A percentile compares a stretch with the other conserved stretches of the same genome.
Evolutionary conservation across 2,113 vertebrate species (phyloP).

Genomic region (Ictalurus punctatus): DNA sequence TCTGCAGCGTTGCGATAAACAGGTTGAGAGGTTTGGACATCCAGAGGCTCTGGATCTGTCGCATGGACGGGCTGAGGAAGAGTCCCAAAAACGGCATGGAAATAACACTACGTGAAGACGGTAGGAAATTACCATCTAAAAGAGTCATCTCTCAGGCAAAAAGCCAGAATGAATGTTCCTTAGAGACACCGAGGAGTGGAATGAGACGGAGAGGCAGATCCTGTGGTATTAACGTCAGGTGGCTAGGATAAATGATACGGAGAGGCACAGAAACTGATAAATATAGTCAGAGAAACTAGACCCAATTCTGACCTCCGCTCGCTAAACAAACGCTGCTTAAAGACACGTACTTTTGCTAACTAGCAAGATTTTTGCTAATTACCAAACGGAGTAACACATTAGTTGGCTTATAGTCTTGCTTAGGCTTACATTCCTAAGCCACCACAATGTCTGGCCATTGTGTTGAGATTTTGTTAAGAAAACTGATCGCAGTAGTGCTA

Average conservation of each 20-base stretch:
- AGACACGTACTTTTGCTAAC: neutral
- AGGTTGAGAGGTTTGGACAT: neutral
- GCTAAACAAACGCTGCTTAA: neutral
- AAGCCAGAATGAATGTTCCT: neutral
- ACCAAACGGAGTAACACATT: neutral
- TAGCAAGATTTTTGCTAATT: neutral
- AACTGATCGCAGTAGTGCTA: neutral
- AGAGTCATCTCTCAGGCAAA: neutral
- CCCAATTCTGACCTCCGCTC: neutral
- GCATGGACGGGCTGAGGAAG: neutral
- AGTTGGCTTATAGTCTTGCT: neutral
- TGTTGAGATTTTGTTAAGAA: neutral
- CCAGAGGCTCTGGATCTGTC: constrained; percentile 7
- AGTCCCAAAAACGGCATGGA: constrained; percentile 1
- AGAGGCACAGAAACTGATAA: constrained; percentile 10
- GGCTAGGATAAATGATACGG: constrained; percentile 11
- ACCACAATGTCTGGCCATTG: neutral
- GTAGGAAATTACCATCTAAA: constrained; percentile 38
- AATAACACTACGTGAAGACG: neutral
- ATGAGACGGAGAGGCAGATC: neutral
- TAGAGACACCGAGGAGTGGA: neutral
- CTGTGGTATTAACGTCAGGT: neutral
- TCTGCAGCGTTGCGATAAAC: neutral
- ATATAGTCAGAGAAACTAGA: neutral
- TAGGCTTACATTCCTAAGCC: neutral